Conservation (phyloP, 1,140 invertebrate species). For the Mylabris phalerata region DNA sequence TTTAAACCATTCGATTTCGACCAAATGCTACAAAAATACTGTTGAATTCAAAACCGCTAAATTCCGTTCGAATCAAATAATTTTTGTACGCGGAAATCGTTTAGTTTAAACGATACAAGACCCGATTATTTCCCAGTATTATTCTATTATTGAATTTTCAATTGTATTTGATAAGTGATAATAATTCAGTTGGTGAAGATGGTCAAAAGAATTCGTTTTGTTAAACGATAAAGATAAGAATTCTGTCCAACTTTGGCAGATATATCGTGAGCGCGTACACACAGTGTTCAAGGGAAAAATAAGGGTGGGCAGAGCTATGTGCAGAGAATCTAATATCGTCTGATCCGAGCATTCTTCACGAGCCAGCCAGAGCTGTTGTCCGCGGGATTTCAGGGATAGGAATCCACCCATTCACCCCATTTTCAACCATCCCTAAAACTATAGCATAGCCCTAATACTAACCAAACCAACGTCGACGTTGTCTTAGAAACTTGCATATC, state of each 20-base stretch:
- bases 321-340: slow-evolving; percentile 36
- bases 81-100: too few species aligned
- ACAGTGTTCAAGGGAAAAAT: slow-evolving; percentile 18
- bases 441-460: background rate
- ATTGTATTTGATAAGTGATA: too few species aligned
- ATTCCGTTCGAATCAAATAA: too few species aligned
- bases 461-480: too few species aligned
- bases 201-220: slow-evolving; percentile 5
- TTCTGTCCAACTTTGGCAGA: slow-evolving; percentile 23
- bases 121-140: too few species aligned
- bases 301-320: slow-evolving; percentile 20
- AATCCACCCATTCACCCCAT: slow-evolving; percentile 18
- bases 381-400: slow-evolving; percentile 32
- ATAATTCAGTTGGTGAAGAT: background rate
- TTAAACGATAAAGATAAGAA: slow-evolving; percentile 12
- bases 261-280: slow-evolving; percentile 8
- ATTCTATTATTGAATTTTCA: too few species aligned
- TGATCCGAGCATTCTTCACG: slow-evolving; percentile 35
- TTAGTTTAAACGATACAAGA: too few species aligned
- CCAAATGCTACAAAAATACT: slow-evolving; percentile 1
- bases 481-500: too few species aligned
- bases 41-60: background rate
- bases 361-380: slow-evolving; percentile 29
- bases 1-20: background rate
- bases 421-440: background rate